Evolutionary conservation across 2,888 invertebrate genomes (phyloP), one percentile per base, ranked within the genome.

Genomic region (Scaptodrosophila latifasciaeformis): DNA sequence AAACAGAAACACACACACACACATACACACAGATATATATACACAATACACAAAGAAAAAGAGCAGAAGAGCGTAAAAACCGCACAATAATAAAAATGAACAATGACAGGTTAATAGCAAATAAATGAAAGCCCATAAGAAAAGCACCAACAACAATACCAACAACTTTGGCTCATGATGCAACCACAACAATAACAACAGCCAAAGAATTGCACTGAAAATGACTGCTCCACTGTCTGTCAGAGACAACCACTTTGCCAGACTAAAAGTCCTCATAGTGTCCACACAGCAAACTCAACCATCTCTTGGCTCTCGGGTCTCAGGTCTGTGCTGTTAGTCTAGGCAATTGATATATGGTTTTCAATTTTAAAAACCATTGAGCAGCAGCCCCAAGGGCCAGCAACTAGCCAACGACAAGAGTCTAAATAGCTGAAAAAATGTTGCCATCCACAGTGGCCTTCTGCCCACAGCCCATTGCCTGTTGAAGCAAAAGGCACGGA

Each of bases 21-120:
- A n/a, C 24, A 27, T 2, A 1, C 12, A 10, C n/a, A n/a, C n/a
- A n/a, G n/a, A n/a, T n/a, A n/a, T n/a, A n/a, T n/a, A n/a, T n/a
- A 15, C 37, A 37, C 13, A 29, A n/a, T n/a, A 48, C 37, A 39
- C 35, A 17, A 31, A n/a, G 30, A 34, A 29, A 15, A 52, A 31
- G 35, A 29, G 44, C 39, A 44, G 66, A 67, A 66, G 59, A 61
- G 55, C 63, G 70, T 74, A 75, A 63, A 69, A 67, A 67, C 68
- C 65, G 59, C 59, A 80, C 67, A 78, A 75, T 71, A 75, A 81
- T 78, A 82, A 78, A 80, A 82, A 84, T 84, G 84, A 84, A 82
- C 84, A 83, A 83, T 83, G 84, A 82, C 84, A 84, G 84, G 83
- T 84, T 83, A 83, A 83, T 83, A 84, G 83, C 80, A 83, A 83